These are phyloP conservation scores for Physocephala rufipes DNA, from an alignment of 2,888 invertebrate genomes.

Conservation along the genomic window DNA sequence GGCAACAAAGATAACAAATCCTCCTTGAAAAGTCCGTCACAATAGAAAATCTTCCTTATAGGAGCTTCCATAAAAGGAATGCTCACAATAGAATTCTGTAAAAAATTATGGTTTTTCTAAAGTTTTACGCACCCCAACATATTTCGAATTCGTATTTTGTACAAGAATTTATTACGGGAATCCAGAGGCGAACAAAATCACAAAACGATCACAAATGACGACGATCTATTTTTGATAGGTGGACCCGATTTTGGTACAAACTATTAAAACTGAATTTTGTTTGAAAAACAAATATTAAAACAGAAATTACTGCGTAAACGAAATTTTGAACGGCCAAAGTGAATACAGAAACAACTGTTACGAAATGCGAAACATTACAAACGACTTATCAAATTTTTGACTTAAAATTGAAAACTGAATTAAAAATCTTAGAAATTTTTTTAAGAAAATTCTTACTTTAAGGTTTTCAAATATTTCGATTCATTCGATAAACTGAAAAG, in stretches of 20 bases:
- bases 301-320: conserved; percentile 26
- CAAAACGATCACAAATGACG: conserved; percentile 2
- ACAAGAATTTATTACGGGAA: conserved; percentile 22
- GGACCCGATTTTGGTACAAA: conserved; percentile 22
- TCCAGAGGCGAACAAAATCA: conserved; percentile 7
- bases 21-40: too few relatives aligned
- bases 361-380: conserved; percentile 39
- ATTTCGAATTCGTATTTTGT: conserved; percentile 9
- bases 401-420: conserved; percentile 39
- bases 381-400: conserved; percentile 40
- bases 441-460: conserved; percentile 11
- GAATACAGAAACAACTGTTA: conserved; percentile 38
- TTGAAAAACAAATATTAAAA: conserved; percentile 19
- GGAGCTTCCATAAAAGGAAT: too few relatives aligned
- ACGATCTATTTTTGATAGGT: conserved; percentile 7
- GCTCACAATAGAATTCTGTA: too few relatives aligned
- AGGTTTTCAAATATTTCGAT: too few relatives aligned
- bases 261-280: conserved; percentile 37
- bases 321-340: conserved; percentile 34
- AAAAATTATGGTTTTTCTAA: not conserved
- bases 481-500: too few relatives aligned
- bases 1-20: too few relatives aligned
- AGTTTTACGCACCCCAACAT: conserved; percentile 31
- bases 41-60: too few relatives aligned
- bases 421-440: conserved; percentile 12